Evolutionary conservation across 2,888 invertebrate genomes (phyloP), one percentile per base, ranked within the genome.

Genomic region (Pelosia muscerda): DNA sequence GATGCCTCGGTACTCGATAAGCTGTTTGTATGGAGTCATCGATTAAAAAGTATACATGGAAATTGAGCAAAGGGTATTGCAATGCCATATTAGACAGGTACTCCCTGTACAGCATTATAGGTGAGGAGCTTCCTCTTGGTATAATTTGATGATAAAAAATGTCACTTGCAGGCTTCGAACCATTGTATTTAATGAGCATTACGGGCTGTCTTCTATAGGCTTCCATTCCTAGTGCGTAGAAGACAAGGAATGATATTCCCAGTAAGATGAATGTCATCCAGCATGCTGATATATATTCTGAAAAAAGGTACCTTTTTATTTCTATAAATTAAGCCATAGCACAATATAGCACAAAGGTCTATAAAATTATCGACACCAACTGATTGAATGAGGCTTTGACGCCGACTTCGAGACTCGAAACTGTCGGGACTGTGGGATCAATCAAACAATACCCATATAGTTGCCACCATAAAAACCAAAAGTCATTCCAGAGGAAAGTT

Each of bases 191-290:
- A 34, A 89, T 70, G 1, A 91, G 75, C 6, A 91, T 76, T 23
- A 90, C 74, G 9, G 88, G 82, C 63, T 90, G 90, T 59, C 87
- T 87, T 63, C 86, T 81, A 72, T 89, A 89, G 0, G 87, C 85
- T 25, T 88, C 87, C 81, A 92, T 84, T 2, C 90, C 90, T 59
- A 94, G 69, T 10, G 88, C 86, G 72, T 90, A 93, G 79, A 93
- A 89, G 11, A 91, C 86, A 10, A 93, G 78, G 67, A 91, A 89
- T 2, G 90, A 90, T 79, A 93, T 89, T 38, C 89, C 90, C 22
- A 94, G 74, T 26, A 94, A 78, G 68, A 91, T 88, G 10, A 90
- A 74, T 2, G 93, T 90, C 90, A 94, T 91, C 93, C 94, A 94
- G 76, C 92, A 93, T 61, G 90, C 90, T 10, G 93, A 92, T 61